Evolutionary conservation across 2,797 vertebrate species (phyloP), one percentile per base, ranked within the genome.

Genomic region (Aratinga solstitialis): DNA sequence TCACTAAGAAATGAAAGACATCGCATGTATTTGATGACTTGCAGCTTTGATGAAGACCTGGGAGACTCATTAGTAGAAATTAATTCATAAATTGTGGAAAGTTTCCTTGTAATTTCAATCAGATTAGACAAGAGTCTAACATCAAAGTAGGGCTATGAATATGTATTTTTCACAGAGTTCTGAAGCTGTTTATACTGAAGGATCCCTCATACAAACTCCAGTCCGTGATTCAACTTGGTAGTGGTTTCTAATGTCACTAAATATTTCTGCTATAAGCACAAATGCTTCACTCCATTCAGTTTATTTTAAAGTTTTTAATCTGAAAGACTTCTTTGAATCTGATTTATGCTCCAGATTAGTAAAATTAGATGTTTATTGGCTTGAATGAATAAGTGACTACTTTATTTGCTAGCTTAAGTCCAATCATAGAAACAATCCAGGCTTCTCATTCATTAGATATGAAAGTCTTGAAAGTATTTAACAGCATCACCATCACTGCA

Each of bases 61-160:
- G 29, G 69, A 93, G 58, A 78, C 66, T 87, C 66, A 40, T 88
- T 93, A 89, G 53, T 5, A 86, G 42, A 86, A 92, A 92, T 85
- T 11, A 94, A 91, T 82, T 85, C 22, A 24, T 27, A 74, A 68
- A 2, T 42, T 65, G 24, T 65, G 48, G 48, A 85, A 91, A 94
- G 62, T 68, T 77, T 92, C 77, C 72, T 83, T 54, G 9, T 63
- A 7, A 48, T 77, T 95, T 95, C 34, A 86, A 42, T 65, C 53
- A 66, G 30, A 78, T 80, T 84, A 84, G 69, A 38, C 48, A 59
- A 61, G 48, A 87, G 4, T 61, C 47, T 63, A 67, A 56, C 30
- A 77, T 87, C 78, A 89, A 89, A 95, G 59, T n/a, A 51, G 32
- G 24, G 18, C 54, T 74, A 66, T 85, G 79, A 87, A 89, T 80